Evolutionary conservation across 2,888 invertebrate species (phyloP).

Genomic region (Callimorpha dominula): DNA sequence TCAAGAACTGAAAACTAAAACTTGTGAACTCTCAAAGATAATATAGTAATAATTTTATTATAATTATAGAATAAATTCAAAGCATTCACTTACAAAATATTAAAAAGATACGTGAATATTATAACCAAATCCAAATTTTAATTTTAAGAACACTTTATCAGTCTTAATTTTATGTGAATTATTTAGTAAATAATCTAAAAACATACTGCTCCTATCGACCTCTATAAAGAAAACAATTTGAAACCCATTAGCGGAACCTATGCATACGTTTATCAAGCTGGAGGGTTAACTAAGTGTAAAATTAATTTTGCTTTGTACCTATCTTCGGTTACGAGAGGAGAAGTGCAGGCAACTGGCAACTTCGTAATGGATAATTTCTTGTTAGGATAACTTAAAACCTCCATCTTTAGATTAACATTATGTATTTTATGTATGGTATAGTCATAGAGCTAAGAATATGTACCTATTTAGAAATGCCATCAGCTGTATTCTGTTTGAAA

Average conservation of each 20-base stretch:
- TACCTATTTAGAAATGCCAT: too few relatives aligned
- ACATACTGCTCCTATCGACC: not conserved
- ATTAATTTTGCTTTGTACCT: constrained; percentile 47
- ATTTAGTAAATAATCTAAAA: not conserved
- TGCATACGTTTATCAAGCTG: constrained; percentile 42
- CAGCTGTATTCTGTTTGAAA: too few relatives aligned
- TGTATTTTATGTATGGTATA: not conserved
- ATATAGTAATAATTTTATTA: too few relatives aligned
- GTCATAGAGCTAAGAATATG: too few relatives aligned
- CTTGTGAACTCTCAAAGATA: too few relatives aligned
- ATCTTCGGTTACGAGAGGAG: constrained; percentile 14
- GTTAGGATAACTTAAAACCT: not conserved
- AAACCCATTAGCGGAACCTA: constrained; percentile 39
- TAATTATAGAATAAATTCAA: too few relatives aligned
- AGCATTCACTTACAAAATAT: not conserved
- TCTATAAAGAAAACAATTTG: constrained; percentile 31
- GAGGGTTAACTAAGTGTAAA: constrained; percentile 41
- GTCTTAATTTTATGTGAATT: not conserved
- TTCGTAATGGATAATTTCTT: constrained; percentile 17
- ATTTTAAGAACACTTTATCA: not conserved
- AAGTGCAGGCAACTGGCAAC: constrained; percentile 18
- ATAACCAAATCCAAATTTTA: not conserved
- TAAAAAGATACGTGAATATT: not conserved
- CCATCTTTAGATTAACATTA: not conserved
- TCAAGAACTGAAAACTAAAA: too few relatives aligned